phyloP scores from a whole-genome alignment of 2,888 invertebrate genomes.

The Eustalomyia histrio region DNA sequence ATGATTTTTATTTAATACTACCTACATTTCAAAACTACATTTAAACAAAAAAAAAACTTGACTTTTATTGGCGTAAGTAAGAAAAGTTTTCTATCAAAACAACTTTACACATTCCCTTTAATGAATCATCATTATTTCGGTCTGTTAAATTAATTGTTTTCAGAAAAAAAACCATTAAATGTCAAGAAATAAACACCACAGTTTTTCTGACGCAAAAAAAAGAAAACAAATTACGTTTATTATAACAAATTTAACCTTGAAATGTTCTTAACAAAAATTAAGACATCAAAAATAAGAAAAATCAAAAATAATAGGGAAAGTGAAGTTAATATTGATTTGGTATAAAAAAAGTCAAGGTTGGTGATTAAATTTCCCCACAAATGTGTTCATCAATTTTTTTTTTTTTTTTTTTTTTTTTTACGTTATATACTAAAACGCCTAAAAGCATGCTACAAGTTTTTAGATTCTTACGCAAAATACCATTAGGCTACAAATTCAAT shows the following conservation, averaged over 20 bases:
- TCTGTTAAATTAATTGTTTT: slow-evolving; percentile 13
- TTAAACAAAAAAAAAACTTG: not conserved
- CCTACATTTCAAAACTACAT: no score
- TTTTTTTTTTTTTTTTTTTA: no score
- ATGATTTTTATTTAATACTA: slow-evolving; percentile 16
- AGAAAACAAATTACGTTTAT: not conserved
- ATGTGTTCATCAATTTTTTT: not conserved
- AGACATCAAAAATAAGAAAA: not conserved
- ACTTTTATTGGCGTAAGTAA: slow-evolving; percentile 24
- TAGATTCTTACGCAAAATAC: not conserved
- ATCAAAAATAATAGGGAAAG: not conserved
- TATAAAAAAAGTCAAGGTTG: slow-evolving; percentile 13
- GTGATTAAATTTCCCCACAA: not conserved
- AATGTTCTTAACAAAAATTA: not conserved
- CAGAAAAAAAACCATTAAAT: not conserved
- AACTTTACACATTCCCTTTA: not conserved
- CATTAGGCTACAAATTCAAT: not conserved
- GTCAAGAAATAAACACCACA: not conserved
- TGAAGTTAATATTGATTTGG: not conserved
- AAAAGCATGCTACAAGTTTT: slow-evolving; percentile 9
- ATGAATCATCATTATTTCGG: not conserved
- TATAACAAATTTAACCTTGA: not conserved
- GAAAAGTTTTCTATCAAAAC: not conserved
- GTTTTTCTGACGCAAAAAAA: not conserved
- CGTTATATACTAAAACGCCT: not conserved